These are phyloP conservation scores for Pagrus major DNA, from an alignment of 2,113 vertebrate species.

Conservation along the genomic window DNA sequence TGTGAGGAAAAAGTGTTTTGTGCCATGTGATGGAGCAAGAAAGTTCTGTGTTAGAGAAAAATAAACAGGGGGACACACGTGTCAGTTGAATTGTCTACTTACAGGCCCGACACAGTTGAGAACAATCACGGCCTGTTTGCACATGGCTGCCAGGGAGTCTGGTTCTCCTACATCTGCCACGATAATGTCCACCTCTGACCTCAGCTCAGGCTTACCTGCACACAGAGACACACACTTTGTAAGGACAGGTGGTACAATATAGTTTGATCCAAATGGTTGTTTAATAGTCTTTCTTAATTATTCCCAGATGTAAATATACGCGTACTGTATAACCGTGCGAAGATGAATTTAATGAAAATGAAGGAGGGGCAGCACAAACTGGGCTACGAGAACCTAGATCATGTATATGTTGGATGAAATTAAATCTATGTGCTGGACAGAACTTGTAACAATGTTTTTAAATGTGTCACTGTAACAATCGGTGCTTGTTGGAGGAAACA, in stretches of 20 bases:
- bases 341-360: not conserved
- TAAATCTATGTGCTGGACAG: not conserved
- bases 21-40: not conserved
- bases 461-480: not conserved
- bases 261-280: not conserved
- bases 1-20: constrained; percentile 13
- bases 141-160: constrained; percentile 91
- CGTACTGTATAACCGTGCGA: not conserved
- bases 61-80: not conserved
- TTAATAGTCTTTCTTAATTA: not conserved
- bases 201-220: constrained; percentile 88
- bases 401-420: not conserved
- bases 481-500: not conserved
- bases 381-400: not conserved
- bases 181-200: constrained; percentile 89
- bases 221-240: not conserved
- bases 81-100: constrained; percentile 75
- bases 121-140: constrained; percentile 91
- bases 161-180: constrained; percentile 90
- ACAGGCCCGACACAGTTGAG: constrained; percentile 97
- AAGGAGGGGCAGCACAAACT: not conserved
- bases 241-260: not conserved
- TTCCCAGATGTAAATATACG: not conserved
- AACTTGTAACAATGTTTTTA: not conserved
- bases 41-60: not conserved